Percentiles rank a stretch among this genome's conserved stretches.
These are phyloP conservation scores for Drosophila maculinotata DNA, from an alignment of 2,888 invertebrate species.

Conservation along the genomic window DNA sequence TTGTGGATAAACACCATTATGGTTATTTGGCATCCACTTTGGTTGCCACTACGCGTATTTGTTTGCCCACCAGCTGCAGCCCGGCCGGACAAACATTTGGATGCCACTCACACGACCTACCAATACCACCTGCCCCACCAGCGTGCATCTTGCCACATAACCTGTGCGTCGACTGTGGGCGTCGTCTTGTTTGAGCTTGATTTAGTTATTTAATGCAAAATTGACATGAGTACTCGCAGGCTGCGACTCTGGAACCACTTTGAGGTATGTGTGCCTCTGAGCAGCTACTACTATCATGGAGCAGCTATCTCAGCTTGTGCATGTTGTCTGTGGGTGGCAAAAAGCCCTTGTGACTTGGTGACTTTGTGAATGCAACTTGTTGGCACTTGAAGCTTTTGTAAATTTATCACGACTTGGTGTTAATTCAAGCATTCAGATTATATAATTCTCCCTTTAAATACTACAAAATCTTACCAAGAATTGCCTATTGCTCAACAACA, in stretches of 20 bases:
- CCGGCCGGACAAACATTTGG: constrained; percentile 51
- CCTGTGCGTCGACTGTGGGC: constrained; percentile 32
- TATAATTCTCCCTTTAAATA: too few relatives aligned
- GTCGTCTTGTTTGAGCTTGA: constrained; percentile 59
- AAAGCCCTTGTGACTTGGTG: constrained; percentile 9
- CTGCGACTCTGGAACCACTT: constrained; percentile 21
- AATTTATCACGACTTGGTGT: constrained; percentile 13
- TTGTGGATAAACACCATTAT: constrained; percentile 82
- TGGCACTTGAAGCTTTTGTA: constrained; percentile 7
- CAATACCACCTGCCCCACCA: not conserved
- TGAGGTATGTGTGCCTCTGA: constrained; percentile 22
- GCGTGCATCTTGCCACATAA: constrained; percentile 30
- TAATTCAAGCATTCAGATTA: too few relatives aligned
- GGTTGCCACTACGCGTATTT: constrained; percentile 60
- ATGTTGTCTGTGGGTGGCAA: constrained; percentile 26
- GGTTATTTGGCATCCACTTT: constrained; percentile 81
- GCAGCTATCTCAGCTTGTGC: constrained; percentile 7
- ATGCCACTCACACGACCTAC: constrained; percentile 5
- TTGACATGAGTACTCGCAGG: constrained; percentile 57
- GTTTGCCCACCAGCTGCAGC: constrained; percentile 53
- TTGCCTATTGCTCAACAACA: too few relatives aligned
- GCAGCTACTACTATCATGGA: constrained; percentile 1
- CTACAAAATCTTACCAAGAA: too few relatives aligned
- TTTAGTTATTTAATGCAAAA: constrained; percentile 78
- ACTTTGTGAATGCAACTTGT: constrained; percentile 17